Percentiles rank a stretch among this genome's conserved stretches.
These are phyloP conservation scores for Mythimna pallens DNA, from an alignment of 2,888 invertebrate species.

Conservation along the genomic window DNA sequence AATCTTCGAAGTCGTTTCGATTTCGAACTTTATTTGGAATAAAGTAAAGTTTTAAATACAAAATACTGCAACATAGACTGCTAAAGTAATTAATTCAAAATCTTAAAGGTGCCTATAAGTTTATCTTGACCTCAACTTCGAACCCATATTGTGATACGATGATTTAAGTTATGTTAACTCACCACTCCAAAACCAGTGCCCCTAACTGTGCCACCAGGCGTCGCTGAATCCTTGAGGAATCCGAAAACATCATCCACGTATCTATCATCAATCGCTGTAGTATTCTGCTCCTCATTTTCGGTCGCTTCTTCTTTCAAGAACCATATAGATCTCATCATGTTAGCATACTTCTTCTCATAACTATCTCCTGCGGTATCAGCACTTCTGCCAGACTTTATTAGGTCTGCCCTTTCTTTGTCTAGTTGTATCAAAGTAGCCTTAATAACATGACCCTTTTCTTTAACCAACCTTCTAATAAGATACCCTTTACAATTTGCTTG, in stretches of 20 bases:
- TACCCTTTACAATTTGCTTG: constrained; percentile 95
- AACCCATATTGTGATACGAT: background rate
- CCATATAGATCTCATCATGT: constrained; percentile 85
- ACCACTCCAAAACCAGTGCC: constrained; percentile 90
- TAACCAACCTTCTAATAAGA: constrained; percentile 92
- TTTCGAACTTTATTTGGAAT: too few species aligned
- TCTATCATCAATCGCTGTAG: constrained; percentile 89
- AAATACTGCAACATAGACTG: too few species aligned
- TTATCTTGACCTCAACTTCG: too few species aligned
- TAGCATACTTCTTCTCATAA: constrained; percentile 92
- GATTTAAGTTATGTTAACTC: constrained; percentile 55
- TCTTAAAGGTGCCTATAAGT: too few species aligned
- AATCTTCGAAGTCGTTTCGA: too few species aligned
- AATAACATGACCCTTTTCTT: constrained; percentile 91
- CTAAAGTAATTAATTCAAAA: too few species aligned
- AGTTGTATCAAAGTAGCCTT: constrained; percentile 78
- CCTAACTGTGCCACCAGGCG: constrained; percentile 85
- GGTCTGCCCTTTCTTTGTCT: constrained; percentile 86
- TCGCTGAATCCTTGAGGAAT: constrained; percentile 91
- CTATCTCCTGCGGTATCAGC: constrained; percentile 93
- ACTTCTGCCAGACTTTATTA: constrained; percentile 92
- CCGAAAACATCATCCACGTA: constrained; percentile 93
- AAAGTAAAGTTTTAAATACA: too few species aligned
- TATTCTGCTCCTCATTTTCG: constrained; percentile 86
- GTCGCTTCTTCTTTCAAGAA: constrained; percentile 91